Base-by-base conservation (phyloP, 1,140 invertebrate genomes). In the Dendrolimus punctatus region DNA sequence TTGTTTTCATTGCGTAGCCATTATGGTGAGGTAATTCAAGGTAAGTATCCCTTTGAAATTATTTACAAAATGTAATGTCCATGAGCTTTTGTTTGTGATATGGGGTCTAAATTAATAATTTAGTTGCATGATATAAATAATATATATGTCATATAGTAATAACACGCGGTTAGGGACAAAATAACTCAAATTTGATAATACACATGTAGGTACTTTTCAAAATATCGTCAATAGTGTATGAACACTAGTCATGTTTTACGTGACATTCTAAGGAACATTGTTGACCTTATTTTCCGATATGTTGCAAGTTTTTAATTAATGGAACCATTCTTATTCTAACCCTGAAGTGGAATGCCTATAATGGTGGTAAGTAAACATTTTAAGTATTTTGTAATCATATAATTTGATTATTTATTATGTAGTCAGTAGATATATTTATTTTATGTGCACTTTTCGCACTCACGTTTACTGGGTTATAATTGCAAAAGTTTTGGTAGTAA, bases 11-110 rank as follows among this genome's bases (percentile, higher is more conserved):
- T 76, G 23, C 23, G 82, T 83, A 85, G 80, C 82, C 82, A 78
- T 73, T 64, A 69, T 81, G 82, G 80, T 63, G 80, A 85, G 82
- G 80, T 85, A 82, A 70, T 46, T 41, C 43, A 68, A 74, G 80
- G 82, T 85, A 78, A 85, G 82, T 84, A 73, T 67, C 46, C 47
- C 53, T 53, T 60, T 56, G 36, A 38, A 23, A 46, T 58, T 54
- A 51, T 45, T 51, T 23, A 23, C 23, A 3, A 38, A 46, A 55
- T 52, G 49, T 50, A 58, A 55, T 61, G 56, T 66, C 65, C 23
- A 23, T 69, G 64, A 47, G 78, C 71, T 73, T 71, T 55, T 76
- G 66, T 69, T 68, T 77, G 69, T 73, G 55, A 58, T 60, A 55
- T 71, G 72, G 73, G 71, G 60, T 68, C 55, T 55, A 57, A 66